phyloP scores from a whole-genome alignment of 1,140 invertebrate genomes.

The Meloidogyne chitwoodi region DNA sequence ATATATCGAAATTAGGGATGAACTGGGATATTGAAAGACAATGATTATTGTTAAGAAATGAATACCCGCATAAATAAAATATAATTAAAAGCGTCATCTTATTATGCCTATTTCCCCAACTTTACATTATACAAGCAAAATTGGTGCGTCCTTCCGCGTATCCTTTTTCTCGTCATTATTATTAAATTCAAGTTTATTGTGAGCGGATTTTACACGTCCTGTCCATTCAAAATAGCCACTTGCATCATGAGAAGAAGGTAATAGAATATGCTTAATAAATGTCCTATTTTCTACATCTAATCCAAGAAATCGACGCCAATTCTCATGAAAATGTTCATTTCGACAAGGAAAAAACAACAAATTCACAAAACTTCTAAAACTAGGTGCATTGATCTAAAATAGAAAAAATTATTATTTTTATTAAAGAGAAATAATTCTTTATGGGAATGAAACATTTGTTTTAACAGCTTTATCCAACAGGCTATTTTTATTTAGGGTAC shows the following conservation, averaged over 20 bases:
- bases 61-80: not conserved
- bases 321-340: constrained; percentile 15
- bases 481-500: too few species aligned
- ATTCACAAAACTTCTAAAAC: not conserved
- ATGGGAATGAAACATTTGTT: not conserved
- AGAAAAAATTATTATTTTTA: not conserved
- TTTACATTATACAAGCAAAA: not conserved
- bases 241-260: constrained; percentile 26
- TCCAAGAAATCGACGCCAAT: constrained; percentile 29
- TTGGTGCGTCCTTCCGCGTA: not conserved
- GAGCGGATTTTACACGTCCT: not conserved
- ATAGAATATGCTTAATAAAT: constrained; percentile 25
- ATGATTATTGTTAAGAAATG: not conserved
- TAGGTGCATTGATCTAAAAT: constrained; percentile 12
- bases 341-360: constrained; percentile 19
- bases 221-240: not conserved
- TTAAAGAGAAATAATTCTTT: not conserved
- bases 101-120: not conserved
- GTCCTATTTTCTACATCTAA: constrained; percentile 13
- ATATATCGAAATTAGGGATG: not conserved
- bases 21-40: not conserved
- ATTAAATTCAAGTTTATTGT: not conserved
- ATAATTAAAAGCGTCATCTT: not conserved
- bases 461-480: too few species aligned
- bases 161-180: not conserved